Evolutionary conservation across 1,140 invertebrate genomes (phyloP).

Genomic region (Danaus plexippus): DNA sequence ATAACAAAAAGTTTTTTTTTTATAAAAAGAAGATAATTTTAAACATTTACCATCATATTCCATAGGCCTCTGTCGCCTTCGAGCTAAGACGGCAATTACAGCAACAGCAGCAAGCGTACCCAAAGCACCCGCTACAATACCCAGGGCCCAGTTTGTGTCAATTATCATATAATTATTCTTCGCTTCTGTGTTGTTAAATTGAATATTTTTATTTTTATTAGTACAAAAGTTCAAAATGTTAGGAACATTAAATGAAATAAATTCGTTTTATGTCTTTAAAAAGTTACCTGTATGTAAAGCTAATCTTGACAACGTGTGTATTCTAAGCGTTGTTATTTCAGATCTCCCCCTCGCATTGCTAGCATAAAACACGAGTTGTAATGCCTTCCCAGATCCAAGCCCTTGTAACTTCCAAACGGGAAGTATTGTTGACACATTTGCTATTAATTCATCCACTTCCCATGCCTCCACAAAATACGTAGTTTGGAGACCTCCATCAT

Average conservation of each 20-base stretch:
- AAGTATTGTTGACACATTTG: conserved; percentile 64
- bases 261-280: not conserved
- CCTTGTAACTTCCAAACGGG: conserved; percentile 72
- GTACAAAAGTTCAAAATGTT: not conserved
- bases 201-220: not conserved
- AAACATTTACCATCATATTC: conserved; percentile 50
- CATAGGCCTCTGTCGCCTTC: conserved; percentile 41
- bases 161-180: conserved; percentile 30
- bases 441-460: conserved; percentile 47
- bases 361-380: conserved; percentile 74
- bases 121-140: conserved; percentile 42
- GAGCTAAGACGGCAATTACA: conserved; percentile 41
- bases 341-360: conserved; percentile 77
- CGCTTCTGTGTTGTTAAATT: conserved; percentile 35
- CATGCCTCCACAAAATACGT: conserved; percentile 84
- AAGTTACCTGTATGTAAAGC: conserved; percentile 56
- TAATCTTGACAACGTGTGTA: conserved; percentile 50
- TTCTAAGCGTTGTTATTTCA: conserved; percentile 65
- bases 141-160: conserved; percentile 50
- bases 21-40: not conserved
- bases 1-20: not conserved
- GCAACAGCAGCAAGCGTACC: conserved; percentile 42
- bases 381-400: conserved; percentile 65
- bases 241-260: not conserved
- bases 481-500: conserved; percentile 89